A percentile compares a stretch with the other conserved stretches of the same genome.
Evolutionary conservation across 2,888 invertebrate genomes (phyloP).

Genomic region (Parnassius orleans): DNA sequence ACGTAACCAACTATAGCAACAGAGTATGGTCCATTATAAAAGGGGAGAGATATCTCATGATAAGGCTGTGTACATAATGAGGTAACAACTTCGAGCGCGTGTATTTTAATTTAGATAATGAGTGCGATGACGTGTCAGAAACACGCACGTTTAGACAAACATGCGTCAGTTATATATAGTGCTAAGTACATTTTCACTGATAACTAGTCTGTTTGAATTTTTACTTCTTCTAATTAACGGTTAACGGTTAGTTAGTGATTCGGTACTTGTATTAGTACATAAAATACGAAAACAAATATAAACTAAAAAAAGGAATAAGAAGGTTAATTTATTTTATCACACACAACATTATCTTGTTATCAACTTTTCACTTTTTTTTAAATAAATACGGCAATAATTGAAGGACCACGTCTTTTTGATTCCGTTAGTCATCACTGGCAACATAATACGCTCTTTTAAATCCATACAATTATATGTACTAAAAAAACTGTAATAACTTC

Average conservation of each 20-base stretch:
- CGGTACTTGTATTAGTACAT: too few species aligned
- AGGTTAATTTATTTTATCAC: too few species aligned
- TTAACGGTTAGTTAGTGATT: not conserved
- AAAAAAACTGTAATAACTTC: too few species aligned
- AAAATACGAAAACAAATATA: too few species aligned
- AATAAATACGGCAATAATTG: too few species aligned
- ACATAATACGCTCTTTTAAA: too few species aligned
- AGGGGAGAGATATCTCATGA: slow-evolving; percentile 21
- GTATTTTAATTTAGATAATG: slow-evolving; percentile 27
- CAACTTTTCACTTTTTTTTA: too few species aligned
- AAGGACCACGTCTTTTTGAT: too few species aligned
- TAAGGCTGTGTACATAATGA: slow-evolving; percentile 22
- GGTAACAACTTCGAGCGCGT: slow-evolving; percentile 15
- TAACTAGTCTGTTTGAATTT: not conserved
- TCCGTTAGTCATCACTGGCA: too few species aligned
- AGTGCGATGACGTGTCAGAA: slow-evolving; percentile 14
- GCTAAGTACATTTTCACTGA: not conserved
- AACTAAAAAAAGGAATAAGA: too few species aligned
- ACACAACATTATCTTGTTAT: too few species aligned
- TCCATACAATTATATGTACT: too few species aligned
- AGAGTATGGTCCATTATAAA: slow-evolving; percentile 1
- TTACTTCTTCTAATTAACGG: not conserved
- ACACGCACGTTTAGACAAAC: not conserved
- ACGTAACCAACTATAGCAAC: not conserved
- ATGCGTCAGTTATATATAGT: not conserved